phyloP scores from a whole-genome alignment of 1,140 invertebrate species.

The Kradibia gibbosae region DNA sequence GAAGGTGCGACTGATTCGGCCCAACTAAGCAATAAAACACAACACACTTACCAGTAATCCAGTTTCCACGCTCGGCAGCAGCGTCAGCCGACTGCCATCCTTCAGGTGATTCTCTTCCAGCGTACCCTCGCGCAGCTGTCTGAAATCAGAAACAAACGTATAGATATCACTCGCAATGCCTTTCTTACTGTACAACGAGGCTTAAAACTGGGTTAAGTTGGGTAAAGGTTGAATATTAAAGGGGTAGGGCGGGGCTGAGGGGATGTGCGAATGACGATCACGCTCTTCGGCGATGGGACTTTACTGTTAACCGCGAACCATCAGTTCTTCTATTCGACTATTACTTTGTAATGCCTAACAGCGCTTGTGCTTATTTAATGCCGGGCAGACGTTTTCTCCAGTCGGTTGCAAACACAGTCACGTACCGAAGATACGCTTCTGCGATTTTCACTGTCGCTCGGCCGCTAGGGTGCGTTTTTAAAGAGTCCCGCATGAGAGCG shows the following conservation, averaged over 20 bases:
- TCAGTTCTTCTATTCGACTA: background rate
- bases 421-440: constrained; percentile 19
- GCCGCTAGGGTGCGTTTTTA: too few species aligned
- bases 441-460: too few species aligned
- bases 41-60: constrained; percentile 88
- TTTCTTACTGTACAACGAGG: too few species aligned
- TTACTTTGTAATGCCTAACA: background rate
- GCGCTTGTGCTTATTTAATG: constrained; percentile 15
- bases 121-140: constrained; percentile 90
- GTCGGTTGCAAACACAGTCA: background rate
- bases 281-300: background rate
- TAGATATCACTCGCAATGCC: background rate
- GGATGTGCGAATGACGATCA: background rate
- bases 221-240: too few species aligned
- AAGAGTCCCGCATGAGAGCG: too few species aligned
- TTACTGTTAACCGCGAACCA: background rate
- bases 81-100: constrained; percentile 89
- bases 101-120: constrained; percentile 88
- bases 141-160: constrained; percentile 74
- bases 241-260: background rate
- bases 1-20: background rate
- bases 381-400: constrained; percentile 15
- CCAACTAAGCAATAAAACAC: background rate
- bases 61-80: constrained; percentile 94
- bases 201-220: too few species aligned